Conservation (phyloP, 2,888 invertebrate species). For the Ypsolopha scabrella region DNA sequence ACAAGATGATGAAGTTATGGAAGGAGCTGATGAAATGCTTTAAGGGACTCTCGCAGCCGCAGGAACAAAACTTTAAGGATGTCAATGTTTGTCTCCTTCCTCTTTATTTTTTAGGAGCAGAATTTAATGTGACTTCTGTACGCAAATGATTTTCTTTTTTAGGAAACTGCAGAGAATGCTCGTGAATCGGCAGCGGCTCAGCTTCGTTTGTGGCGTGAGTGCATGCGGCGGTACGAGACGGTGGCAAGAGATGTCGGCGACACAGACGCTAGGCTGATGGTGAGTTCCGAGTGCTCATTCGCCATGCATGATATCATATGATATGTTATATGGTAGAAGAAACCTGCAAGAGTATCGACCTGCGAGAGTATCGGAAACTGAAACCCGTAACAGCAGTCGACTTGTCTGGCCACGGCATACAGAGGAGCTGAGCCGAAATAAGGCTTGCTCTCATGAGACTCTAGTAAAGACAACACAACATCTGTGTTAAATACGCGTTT, state of each 20-base stretch:
- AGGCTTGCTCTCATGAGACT: too few species aligned
- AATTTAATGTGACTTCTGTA: background rate
- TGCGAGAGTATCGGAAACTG: too few species aligned
- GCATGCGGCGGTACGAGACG: slow-evolving; percentile 60
- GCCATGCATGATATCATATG: too few species aligned
- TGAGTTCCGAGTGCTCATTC: slow-evolving; percentile 9
- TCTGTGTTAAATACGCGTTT: too few species aligned
- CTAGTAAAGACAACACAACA: too few species aligned
- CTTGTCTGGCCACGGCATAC: too few species aligned
- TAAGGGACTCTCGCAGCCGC: slow-evolving; percentile 43
- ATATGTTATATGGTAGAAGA: too few species aligned
- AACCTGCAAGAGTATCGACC: too few species aligned
- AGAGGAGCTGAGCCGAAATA: too few species aligned
- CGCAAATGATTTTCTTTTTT: background rate
- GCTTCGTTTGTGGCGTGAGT: slow-evolving; percentile 56
- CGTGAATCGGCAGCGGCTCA: slow-evolving; percentile 54
- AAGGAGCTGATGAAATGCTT: slow-evolving; percentile 61
- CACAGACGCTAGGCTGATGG: slow-evolving; percentile 60
- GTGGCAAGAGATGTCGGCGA: slow-evolving; percentile 62
- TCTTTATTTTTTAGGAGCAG: background rate
- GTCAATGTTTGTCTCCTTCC: slow-evolving; percentile 24
- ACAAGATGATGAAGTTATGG: slow-evolving; percentile 65
- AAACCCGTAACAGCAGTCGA: too few species aligned
- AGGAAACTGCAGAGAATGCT: slow-evolving; percentile 41
- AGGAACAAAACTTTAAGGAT: slow-evolving; percentile 28